phyloP scores from a whole-genome alignment of 2,113 vertebrate genomes.

The Pleuronectes platessa region DNA sequence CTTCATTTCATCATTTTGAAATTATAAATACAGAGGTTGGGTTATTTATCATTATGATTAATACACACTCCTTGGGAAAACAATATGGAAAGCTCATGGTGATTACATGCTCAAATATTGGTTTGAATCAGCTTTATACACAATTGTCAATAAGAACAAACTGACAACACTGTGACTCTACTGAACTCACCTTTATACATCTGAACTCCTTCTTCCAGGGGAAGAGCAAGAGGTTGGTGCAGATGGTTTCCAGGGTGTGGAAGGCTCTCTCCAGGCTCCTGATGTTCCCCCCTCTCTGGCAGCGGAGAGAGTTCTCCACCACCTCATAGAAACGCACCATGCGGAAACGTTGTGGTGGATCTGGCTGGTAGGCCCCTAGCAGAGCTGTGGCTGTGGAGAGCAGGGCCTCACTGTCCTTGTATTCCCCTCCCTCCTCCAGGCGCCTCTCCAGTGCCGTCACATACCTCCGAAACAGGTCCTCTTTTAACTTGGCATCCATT shows the following conservation, averaged over 20 bases:
- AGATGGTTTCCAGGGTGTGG: slow-evolving; percentile 90
- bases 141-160: not conserved
- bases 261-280: slow-evolving; percentile 89
- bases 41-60: too few species aligned
- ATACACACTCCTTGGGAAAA: too few species aligned
- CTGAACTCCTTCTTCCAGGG: slow-evolving; percentile 99
- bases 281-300: slow-evolving; percentile 88
- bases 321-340: slow-evolving; percentile 94
- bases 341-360: slow-evolving; percentile 92
- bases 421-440: slow-evolving; percentile 82
- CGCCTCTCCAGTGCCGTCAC: slow-evolving; percentile 91
- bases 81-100: not conserved
- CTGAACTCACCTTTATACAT: slow-evolving; percentile 91
- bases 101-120: not conserved
- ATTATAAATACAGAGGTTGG: not conserved
- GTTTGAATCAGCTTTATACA: not conserved
- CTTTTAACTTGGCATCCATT: slow-evolving; percentile 98
- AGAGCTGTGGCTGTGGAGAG: slow-evolving; percentile 92
- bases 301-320: slow-evolving; percentile 89
- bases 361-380: slow-evolving; percentile 91
- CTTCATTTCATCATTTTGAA: not conserved
- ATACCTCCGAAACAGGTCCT: slow-evolving; percentile 97
- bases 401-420: slow-evolving; percentile 84
- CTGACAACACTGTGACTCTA: not conserved
- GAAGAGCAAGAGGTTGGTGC: slow-evolving; percentile 94